These are phyloP conservation scores for Tetraodon nigroviridis DNA, from an alignment of 2,113 vertebrate genomes.

Conservation along the genomic window DNA sequence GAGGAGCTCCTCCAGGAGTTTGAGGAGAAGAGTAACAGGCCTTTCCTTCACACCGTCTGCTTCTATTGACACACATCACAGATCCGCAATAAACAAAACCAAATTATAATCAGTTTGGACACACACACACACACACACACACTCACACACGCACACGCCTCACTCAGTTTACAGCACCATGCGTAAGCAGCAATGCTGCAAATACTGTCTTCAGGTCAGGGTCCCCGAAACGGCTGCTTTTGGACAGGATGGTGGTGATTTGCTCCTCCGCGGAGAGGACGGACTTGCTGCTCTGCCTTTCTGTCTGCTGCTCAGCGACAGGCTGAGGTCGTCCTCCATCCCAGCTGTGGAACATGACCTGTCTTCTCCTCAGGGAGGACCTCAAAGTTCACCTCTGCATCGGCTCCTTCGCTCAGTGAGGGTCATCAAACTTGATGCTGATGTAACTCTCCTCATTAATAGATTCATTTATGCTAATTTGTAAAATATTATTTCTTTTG, in stretches of 20 bases:
- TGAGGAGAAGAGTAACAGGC: constrained; percentile 94
- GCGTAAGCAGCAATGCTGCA: constrained; percentile 6
- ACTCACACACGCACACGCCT: constrained; percentile 11
- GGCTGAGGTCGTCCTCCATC: constrained; percentile 33
- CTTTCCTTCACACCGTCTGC: constrained; percentile 97
- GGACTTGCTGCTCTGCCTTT: constrained; percentile 63
- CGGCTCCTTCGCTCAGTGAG: too few relatives aligned
- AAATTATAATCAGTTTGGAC: constrained; percentile 21
- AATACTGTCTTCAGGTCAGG: constrained; percentile 23
- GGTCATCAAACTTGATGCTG: too few relatives aligned
- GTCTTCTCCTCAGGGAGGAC: constrained; percentile 59
- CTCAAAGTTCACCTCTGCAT: too few relatives aligned
- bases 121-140: constrained; percentile 9
- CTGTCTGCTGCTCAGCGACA: constrained; percentile 46
- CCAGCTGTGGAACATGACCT: constrained; percentile 50
- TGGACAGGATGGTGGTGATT: constrained; percentile 26
- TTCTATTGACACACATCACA: constrained; percentile 83
- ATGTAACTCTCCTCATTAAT: neutral
- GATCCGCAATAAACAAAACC: constrained; percentile 53
- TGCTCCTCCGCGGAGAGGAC: constrained; percentile 38
- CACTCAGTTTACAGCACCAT: constrained; percentile 18
- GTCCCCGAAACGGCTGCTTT: constrained; percentile 39
- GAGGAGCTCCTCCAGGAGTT: constrained; percentile 98
- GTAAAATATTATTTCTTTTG: constrained; percentile 35
- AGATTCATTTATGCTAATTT: constrained; percentile 31